phyloP scores from a whole-genome alignment of 2,113 vertebrate genomes.

The Cyanoramphus novaezelandiae region DNA sequence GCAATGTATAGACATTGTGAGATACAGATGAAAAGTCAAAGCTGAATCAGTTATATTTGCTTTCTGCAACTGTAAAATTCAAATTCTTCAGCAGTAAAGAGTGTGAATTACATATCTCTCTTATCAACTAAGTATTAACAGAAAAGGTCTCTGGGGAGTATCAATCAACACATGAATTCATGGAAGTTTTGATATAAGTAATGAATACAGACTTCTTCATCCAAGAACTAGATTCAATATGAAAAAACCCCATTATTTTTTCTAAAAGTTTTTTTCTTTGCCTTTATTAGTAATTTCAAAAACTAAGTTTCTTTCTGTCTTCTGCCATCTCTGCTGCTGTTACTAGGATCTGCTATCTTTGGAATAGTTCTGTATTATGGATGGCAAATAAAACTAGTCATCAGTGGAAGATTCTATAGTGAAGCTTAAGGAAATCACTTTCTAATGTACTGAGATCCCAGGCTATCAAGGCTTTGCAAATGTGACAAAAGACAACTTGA shows the following conservation, averaged over 20 bases:
- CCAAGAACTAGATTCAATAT: background rate
- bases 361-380: background rate
- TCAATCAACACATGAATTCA: background rate
- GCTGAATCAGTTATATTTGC: background rate
- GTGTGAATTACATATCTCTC: background rate
- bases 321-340: background rate
- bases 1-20: background rate
- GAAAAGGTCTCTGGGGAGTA: background rate
- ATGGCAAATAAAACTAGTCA: background rate
- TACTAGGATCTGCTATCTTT: background rate
- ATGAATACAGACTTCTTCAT: background rate
- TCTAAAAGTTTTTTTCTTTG: background rate
- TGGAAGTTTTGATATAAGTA: background rate
- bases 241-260: background rate
- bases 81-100: background rate
- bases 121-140: background rate
- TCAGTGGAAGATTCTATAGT: background rate
- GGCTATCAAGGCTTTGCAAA: background rate
- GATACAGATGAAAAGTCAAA: background rate
- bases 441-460: background rate
- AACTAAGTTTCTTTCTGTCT: background rate
- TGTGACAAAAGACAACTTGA: background rate
- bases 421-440: background rate
- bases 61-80: background rate
- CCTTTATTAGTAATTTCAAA: background rate